Percentiles rank a stretch among this genome's conserved stretches.
Evolutionary conservation across 1,140 invertebrate genomes (phyloP).

Genomic region (Drosophila athabasca): DNA sequence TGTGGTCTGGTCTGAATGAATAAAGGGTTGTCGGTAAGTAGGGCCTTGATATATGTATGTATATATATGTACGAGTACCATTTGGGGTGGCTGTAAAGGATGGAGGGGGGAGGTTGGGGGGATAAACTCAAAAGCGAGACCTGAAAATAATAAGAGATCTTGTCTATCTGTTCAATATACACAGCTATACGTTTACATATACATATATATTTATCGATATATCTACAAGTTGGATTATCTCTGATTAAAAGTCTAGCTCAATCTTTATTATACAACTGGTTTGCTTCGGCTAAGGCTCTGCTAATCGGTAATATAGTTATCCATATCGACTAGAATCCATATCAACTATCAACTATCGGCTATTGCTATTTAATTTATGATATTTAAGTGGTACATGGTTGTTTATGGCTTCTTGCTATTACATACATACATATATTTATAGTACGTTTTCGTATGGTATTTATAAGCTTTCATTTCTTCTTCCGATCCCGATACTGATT

Average conservation of each 20-base stretch:
- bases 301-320: slow-evolving; percentile 44
- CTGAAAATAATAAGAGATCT: slow-evolving; percentile 54
- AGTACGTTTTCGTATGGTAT: slow-evolving; percentile 49
- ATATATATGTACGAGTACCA: too few species aligned
- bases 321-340: slow-evolving; percentile 30
- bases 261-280: slow-evolving; percentile 75
- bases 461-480: slow-evolving; percentile 66
- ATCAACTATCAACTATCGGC: slow-evolving; percentile 45
- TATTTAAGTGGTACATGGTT: slow-evolving; percentile 66
- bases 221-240: slow-evolving; percentile 58
- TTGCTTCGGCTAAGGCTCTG: slow-evolving; percentile 51
- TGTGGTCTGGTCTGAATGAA: slow-evolving; percentile 56
- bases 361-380: slow-evolving; percentile 79
- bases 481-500: slow-evolving; percentile 41
- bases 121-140: slow-evolving; percentile 67
- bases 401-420: neutral
- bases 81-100: neutral
- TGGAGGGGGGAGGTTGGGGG: neutral
- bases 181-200: slow-evolving; percentile 64
- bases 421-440: slow-evolving; percentile 4
- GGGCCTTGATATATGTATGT: slow-evolving; percentile 36
- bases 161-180: slow-evolving; percentile 55
- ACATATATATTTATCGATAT: slow-evolving; percentile 53
- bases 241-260: slow-evolving; percentile 75
- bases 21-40: slow-evolving; percentile 1